Evolutionary conservation across 2,888 invertebrate genomes (phyloP).

Genomic region (Exocentrus adspersus): DNA sequence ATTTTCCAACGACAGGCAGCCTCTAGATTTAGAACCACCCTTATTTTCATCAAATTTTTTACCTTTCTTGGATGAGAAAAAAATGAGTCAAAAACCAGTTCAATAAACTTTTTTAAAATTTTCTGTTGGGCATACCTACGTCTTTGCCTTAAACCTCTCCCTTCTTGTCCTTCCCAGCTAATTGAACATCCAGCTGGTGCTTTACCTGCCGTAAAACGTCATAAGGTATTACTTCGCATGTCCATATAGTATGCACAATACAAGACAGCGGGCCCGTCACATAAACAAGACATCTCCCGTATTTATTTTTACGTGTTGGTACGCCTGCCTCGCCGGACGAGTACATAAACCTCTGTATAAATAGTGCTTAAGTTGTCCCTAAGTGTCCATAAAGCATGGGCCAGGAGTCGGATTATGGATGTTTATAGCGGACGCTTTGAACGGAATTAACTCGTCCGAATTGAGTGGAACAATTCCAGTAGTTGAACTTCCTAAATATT

Average conservation of each 20-base stretch:
- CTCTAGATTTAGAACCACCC: no score
- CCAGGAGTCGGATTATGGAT: slow-evolving; percentile 45
- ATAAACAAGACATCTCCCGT: slow-evolving; percentile 55
- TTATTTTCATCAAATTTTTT: no score
- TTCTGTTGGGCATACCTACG: no score
- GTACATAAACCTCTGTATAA: slow-evolving; percentile 53
- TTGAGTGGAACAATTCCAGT: no score
- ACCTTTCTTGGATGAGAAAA: no score
- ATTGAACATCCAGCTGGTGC: slow-evolving; percentile 54
- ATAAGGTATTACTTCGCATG: slow-evolving; percentile 57
- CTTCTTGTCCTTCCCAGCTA: slow-evolving; percentile 35
- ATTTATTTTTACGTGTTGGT: slow-evolving; percentile 45
- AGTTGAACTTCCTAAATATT: no score
- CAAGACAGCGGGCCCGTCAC: slow-evolving; percentile 54
- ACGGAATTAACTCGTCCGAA: slow-evolving; percentile 15
- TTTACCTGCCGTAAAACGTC: slow-evolving; percentile 53
- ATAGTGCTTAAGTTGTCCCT: slow-evolving; percentile 53
- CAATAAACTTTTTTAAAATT: no score
- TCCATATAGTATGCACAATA: slow-evolving; percentile 56
- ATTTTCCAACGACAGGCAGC: no score
- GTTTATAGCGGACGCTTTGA: slow-evolving; percentile 38
- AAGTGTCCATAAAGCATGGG: slow-evolving; percentile 53
- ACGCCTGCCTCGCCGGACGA: slow-evolving; percentile 48
- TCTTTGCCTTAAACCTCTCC: no score
- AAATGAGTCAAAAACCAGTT: no score